Conservation (phyloP, 1,140 invertebrate genomes). For the Ruditapes philippinarum region DNA sequence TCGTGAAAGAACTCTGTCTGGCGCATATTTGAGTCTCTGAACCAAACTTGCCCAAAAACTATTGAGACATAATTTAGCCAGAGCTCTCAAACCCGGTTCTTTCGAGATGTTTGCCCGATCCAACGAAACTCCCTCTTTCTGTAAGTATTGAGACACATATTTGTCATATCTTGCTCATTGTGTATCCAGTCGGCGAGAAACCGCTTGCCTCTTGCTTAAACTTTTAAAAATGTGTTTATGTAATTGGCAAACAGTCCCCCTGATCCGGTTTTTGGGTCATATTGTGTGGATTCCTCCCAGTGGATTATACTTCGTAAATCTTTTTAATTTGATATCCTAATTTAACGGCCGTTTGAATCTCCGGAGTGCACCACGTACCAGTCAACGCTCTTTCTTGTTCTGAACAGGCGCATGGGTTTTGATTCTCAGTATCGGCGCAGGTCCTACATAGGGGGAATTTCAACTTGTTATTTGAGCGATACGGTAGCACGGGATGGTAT, state of each 20-base stretch:
- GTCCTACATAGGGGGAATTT: constrained; percentile 44
- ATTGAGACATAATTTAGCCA: constrained; percentile 73
- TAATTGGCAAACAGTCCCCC: constrained; percentile 63
- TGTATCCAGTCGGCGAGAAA: constrained; percentile 41
- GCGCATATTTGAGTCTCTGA: constrained; percentile 70
- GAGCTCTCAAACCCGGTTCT: constrained; percentile 79
- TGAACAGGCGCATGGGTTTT: not conserved
- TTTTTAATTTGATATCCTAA: constrained; percentile 82
- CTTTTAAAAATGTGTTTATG: constrained; percentile 70
- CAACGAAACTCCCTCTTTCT: constrained; percentile 81
- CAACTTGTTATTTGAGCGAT: constrained; percentile 18
- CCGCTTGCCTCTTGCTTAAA: constrained; percentile 69
- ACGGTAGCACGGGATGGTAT: constrained; percentile 34
- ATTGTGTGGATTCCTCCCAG: constrained; percentile 70
- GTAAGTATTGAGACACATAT: constrained; percentile 76
- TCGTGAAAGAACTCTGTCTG: not conserved
- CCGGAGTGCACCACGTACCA: constrained; percentile 84
- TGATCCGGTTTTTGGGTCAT: not conserved
- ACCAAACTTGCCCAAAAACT: constrained; percentile 54
- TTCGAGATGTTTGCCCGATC: constrained; percentile 79
- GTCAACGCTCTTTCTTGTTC: constrained; percentile 75
- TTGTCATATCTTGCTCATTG: constrained; percentile 23
- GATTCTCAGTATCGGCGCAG: constrained; percentile 69
- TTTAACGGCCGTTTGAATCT: constrained; percentile 82
- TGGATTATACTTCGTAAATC: constrained; percentile 84